phyloP scores from a whole-genome alignment of 2,797 vertebrate genomes.

The Gila robusta region DNA sequence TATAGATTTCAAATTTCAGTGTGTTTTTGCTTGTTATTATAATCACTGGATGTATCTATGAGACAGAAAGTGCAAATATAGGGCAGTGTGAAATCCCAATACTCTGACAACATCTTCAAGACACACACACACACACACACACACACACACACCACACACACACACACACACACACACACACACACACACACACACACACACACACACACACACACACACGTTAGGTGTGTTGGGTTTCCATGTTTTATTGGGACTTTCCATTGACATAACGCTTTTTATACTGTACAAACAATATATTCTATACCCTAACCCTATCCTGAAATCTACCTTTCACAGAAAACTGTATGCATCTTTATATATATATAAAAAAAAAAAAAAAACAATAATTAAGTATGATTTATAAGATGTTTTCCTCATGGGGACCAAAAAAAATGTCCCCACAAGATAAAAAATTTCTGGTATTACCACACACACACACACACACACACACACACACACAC shows the following conservation, averaged over 20 bases:
- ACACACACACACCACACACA: not conserved
- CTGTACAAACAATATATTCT: no score
- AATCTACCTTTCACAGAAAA: not conserved
- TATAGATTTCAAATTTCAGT: not conserved
- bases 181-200: constrained; percentile 20
- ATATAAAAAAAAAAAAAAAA: no score
- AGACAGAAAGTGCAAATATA: not conserved
- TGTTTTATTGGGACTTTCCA: no score
- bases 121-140: constrained; percentile 44
- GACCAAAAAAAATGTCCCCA: no score
- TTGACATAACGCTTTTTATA: no score
- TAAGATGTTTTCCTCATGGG: not conserved
- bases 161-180: not conserved
- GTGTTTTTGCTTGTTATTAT: not conserved
- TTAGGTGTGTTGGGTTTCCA: no score
- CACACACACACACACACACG: constrained; percentile 8
- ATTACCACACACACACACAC: no score
- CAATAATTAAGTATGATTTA: not conserved
- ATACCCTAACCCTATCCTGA: no score
- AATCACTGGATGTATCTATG: not conserved
- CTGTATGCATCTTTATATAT: no score
- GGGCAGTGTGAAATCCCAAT: constrained; percentile 11
- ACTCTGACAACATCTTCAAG: not conserved
- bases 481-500: not conserved
- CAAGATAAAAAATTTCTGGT: not conserved